Evolutionary conservation across 2,888 invertebrate genomes (phyloP), one percentile per base, ranked within the genome.

Genomic region (Adela reaumurella): DNA sequence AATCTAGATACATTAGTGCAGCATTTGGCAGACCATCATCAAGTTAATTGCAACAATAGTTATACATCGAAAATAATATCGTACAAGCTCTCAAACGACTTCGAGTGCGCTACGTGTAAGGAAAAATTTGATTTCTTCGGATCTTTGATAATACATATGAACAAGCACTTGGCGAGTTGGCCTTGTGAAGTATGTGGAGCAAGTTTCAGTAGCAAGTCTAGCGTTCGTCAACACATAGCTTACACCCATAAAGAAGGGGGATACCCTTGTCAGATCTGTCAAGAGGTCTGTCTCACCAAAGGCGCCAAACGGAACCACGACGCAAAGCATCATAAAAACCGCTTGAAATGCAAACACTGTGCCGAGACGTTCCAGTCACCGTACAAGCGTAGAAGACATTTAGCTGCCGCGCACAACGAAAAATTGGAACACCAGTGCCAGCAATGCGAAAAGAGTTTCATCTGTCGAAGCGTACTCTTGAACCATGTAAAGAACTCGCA

Each of bases 241-340:
- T 77, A 76, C 20, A 77, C 77, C 28, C 76, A 74, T 19, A 76
- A 77, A 0, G 77, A 77, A 55, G 77, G 77, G 62, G 76, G 74
- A 49, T 77, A 77, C 46, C 72, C 72, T 41, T 77, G 78, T 17
- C 70, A 73, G 0, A 65, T 55, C 0, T 78, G 78, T 43, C 73
- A 72, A 3, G 77, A 77, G 47, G 69, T 74, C 0, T 78, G 76
- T 46, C 69, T 73, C 0, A 77, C 77, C 1, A 70, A 69, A 19
- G 17, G 18, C 19, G 35, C 11, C 19, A 2, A 43, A 17, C 8
- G 5, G 6, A n/a, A 5, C 2, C 48, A 48, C 35, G 16, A 17
- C 6, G 18, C 20, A 8, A 48, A 8, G 35, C 35, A 35, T 14
- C 76, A 76, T n/a, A 78, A 80, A 28, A 81, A 76, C 52, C 81